Percentiles rank a stretch among this genome's conserved stretches.
These are phyloP conservation scores for Seira sanloemensis DNA, from an alignment of 2,888 invertebrate genomes.

Conservation along the genomic window DNA sequence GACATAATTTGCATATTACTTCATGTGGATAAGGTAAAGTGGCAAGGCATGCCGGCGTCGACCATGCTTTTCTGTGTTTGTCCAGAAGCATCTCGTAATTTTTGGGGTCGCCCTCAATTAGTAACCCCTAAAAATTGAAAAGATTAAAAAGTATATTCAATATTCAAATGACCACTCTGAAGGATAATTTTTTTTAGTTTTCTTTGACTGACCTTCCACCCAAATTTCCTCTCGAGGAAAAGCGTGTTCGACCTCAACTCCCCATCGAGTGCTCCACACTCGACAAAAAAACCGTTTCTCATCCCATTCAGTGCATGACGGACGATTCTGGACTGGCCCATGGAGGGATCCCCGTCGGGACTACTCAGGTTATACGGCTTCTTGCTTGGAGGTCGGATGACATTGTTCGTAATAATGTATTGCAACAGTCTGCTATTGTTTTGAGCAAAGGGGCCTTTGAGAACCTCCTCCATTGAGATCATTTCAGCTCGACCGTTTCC, in stretches of 20 bases:
- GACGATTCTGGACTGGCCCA: conserved; percentile 68
- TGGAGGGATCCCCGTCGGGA: conserved; percentile 64
- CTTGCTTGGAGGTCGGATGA: conserved; percentile 60
- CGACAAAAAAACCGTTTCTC: conserved; percentile 77
- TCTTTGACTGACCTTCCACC: conserved; percentile 75
- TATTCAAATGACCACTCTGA: not conserved
- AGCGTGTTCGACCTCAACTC: conserved; percentile 79
- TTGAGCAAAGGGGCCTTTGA: conserved; percentile 67
- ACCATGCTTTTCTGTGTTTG: conserved; percentile 77
- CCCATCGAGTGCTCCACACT: conserved; percentile 79
- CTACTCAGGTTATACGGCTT: conserved; percentile 62
- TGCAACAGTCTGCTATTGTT: conserved; percentile 63
- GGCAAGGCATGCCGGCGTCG: conserved; percentile 78
- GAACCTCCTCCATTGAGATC: conserved; percentile 59
- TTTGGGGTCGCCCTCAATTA: conserved; percentile 78
- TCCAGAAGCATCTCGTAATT: conserved; percentile 76
- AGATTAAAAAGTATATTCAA: not conserved
- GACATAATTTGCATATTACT: conserved; percentile 73
- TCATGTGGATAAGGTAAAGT: conserved; percentile 75
- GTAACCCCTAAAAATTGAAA: conserved; percentile 75
- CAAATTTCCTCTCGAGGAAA: conserved; percentile 77
- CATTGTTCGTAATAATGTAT: conserved; percentile 56
- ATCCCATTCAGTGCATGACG: conserved; percentile 64
- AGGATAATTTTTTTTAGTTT: not conserved
- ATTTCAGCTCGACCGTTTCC: conserved; percentile 16